Conservation (phyloP, 1,140 invertebrate species). For the Manduca sexta region DNA sequence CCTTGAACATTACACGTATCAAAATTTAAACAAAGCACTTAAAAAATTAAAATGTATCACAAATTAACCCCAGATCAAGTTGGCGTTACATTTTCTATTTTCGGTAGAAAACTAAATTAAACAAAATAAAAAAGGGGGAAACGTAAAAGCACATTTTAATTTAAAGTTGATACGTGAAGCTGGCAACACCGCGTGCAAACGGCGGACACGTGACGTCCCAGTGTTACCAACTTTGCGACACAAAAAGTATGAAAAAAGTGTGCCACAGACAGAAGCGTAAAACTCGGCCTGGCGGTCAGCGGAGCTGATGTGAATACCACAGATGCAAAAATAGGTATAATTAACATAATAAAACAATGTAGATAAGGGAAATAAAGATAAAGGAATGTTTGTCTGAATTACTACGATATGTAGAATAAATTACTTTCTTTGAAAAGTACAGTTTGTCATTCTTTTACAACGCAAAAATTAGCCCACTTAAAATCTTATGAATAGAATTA, state of each 20-base stretch:
- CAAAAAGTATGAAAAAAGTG: slow-evolving; percentile 43
- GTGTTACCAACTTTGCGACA: slow-evolving; percentile 46
- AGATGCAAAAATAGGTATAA: slow-evolving; percentile 10
- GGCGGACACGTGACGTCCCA: slow-evolving; percentile 29
- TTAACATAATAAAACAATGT: not conserved
- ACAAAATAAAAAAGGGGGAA: slow-evolving; percentile 3
- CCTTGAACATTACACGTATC: no score
- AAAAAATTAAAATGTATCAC: no score
- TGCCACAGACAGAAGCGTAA: slow-evolving; percentile 31
- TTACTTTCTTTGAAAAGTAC: no score
- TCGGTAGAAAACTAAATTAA: not conserved
- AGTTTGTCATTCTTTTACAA: no score
- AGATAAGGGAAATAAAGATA: no score
- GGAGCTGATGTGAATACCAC: not conserved
- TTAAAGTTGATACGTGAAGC: slow-evolving; percentile 29
- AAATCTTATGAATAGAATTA: no score
- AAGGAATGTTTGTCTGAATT: no score
- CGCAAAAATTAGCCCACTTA: no score
- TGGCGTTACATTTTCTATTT: no score
- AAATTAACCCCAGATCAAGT: no score
- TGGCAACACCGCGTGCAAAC: slow-evolving; percentile 11
- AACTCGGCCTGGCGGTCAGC: slow-evolving; percentile 36
- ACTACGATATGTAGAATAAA: no score
- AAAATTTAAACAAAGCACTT: no score
- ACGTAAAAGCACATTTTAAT: slow-evolving; percentile 26